phyloP scores from a whole-genome alignment of 2,797 vertebrate genomes.

The Podargus strigoides region DNA sequence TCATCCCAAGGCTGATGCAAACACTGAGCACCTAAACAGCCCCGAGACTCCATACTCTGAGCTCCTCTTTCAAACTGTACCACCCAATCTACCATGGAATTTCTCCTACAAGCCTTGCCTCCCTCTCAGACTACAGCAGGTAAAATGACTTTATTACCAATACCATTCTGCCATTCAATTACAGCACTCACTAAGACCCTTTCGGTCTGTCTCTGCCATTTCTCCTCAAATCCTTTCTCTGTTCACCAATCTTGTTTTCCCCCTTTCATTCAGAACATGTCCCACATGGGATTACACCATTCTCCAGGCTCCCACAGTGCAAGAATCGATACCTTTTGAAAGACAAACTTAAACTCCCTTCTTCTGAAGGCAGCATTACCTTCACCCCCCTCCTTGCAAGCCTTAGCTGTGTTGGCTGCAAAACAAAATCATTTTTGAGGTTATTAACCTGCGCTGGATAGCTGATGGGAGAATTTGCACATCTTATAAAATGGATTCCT shows the following conservation, averaged over 20 bases:
- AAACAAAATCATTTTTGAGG: neutral
- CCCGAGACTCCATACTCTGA: neutral
- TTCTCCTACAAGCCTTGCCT: neutral
- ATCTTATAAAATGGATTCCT: slow-evolving; percentile 11
- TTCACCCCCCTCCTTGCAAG: neutral
- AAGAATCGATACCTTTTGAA: neutral
- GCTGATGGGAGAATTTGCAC: neutral
- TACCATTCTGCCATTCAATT: neutral
- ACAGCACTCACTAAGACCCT: neutral
- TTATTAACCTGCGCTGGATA: neutral
- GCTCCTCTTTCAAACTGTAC: neutral
- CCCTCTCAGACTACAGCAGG: neutral
- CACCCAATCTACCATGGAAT: neutral
- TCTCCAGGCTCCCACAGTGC: neutral
- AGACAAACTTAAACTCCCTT: neutral
- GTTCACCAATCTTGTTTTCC: neutral
- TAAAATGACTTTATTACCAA: neutral
- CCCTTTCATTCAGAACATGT: neutral
- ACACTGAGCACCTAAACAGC: rapidly evolving
- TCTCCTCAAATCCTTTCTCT: neutral
- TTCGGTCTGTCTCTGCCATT: neutral
- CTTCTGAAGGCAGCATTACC: neutral
- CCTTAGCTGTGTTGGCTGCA: neutral
- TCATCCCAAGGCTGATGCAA: neutral
- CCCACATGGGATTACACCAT: neutral